Evolutionary conservation across 1,140 invertebrate genomes (phyloP), one percentile per base, ranked within the genome.

Genomic region (Mercenaria mercenaria): DNA sequence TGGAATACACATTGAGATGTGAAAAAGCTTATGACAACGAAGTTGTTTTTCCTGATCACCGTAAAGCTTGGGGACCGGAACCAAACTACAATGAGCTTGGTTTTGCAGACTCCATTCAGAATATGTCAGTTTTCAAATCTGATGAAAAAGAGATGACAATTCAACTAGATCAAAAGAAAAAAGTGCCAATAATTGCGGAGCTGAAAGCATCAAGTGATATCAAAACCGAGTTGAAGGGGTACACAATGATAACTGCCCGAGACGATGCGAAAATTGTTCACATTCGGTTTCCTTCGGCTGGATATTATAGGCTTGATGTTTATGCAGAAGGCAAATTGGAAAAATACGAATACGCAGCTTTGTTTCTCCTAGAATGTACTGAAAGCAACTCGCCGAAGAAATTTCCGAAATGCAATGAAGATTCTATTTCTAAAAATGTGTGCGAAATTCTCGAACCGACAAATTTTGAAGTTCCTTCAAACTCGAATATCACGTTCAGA

Each of bases 1-100:
- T 86, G 69, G 88, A 89, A 32, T 92, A 90, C 32, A 81, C 77
- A n/a, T 72, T 92, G n/a, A 56, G 81, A 13, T 92, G 89, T 56
- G 52, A 81, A n/a, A 13, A 15, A 20, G 74, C 59, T 11, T 79
- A 29, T 32, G 26, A 64, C 2, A 59, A 56, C 3, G 29, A 23
- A 34, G 29, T 74, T 0, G 67, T 52, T 3, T 92, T 90, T 47
- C 91, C 91, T 13, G 56, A 85, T 29, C 85, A 88, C 43, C 10
- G 10, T 3, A 83, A 81, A 50, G 80, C 69, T 20, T 92, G 89
- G 89, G 91, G 91, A 20, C 67, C 81, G 8, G 74, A 90, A 41
- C 76, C 88, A 11, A 80, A 76, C 26, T 87, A 67, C 61, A 39
- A 18, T 50, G 89, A 92, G 32, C 86, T 88, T 34, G 91, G 91